Evolutionary conservation across 2,888 invertebrate species (phyloP).

Genomic region (Carterocephalus palaemon): DNA sequence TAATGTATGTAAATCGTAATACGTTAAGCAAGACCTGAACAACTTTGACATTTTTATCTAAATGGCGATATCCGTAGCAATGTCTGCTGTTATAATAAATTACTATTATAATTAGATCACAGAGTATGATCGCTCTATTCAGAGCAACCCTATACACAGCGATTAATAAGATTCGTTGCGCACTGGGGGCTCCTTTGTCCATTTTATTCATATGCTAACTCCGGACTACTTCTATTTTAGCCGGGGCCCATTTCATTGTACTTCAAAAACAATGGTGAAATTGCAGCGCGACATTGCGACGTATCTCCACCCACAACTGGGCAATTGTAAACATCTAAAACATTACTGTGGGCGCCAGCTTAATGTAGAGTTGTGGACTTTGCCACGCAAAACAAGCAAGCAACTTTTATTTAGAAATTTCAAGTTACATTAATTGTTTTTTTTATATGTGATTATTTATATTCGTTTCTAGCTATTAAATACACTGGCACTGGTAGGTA

Average conservation of each 20-base stretch:
- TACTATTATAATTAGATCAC: slow-evolving; percentile 19
- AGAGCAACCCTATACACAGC: slow-evolving; percentile 34
- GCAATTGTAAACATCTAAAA: slow-evolving; percentile 3
- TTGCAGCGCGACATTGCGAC: slow-evolving; percentile 41
- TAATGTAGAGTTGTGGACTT: too few species aligned
- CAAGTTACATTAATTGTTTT: too few species aligned
- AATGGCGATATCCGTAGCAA: too few species aligned
- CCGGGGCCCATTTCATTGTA: slow-evolving; percentile 55
- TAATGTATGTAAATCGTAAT: too few species aligned
- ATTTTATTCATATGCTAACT: slow-evolving; percentile 74
- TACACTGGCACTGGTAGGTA: too few species aligned
- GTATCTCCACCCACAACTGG: slow-evolving; percentile 21
- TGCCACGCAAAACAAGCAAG: too few species aligned
- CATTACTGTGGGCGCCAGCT: too few species aligned
- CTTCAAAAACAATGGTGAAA: slow-evolving; percentile 60
- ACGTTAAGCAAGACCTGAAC: too few species aligned
- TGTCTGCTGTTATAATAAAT: slow-evolving; percentile 15
- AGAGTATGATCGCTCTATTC: slow-evolving; percentile 26
- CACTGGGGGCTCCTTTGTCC: slow-evolving; percentile 64
- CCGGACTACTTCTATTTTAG: slow-evolving; percentile 55
- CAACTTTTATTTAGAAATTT: too few species aligned
- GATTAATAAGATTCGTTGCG: slow-evolving; percentile 66
- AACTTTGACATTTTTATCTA: slow-evolving; percentile 4
- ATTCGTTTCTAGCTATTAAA: too few species aligned
- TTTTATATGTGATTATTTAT: too few species aligned